phyloP scores from a whole-genome alignment of 2,888 invertebrate species.

The Apomyelois bistriatella region DNA sequence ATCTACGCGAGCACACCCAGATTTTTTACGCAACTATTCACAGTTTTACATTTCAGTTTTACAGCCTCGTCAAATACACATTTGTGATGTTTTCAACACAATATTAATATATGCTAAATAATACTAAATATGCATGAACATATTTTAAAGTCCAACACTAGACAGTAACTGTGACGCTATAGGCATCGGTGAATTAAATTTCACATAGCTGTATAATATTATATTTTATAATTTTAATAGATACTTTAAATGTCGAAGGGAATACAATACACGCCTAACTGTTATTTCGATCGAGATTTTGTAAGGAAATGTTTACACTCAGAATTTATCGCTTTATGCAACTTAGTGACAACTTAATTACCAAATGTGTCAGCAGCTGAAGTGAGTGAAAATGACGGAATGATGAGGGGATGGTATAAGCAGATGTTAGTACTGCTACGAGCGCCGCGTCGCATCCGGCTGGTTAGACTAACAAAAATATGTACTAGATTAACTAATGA shows the following conservation, averaged over 20 bases:
- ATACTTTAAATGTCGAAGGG: not conserved
- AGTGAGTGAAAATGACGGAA: constrained; percentile 36
- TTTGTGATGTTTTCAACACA: constrained; percentile 20
- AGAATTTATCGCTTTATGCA: constrained; percentile 36
- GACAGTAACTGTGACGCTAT: not conserved
- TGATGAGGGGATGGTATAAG: constrained; percentile 35
- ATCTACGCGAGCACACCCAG: constrained; percentile 27
- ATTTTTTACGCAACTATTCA: constrained; percentile 40
- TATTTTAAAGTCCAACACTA: constrained; percentile 24
- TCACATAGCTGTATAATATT: not conserved
- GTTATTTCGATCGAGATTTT: not conserved
- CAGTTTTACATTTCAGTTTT: constrained; percentile 25
- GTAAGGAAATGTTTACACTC: constrained; percentile 24
- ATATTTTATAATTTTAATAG: not conserved
- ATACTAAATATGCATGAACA: constrained; percentile 23
- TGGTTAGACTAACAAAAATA: too few species aligned
- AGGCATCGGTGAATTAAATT: not conserved
- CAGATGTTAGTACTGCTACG: constrained; percentile 9
- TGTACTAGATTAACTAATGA: too few species aligned
- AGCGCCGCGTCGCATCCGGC: not conserved
- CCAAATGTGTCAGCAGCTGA: constrained; percentile 49
- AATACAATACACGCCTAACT: too few species aligned
- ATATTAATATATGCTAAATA: constrained; percentile 17
- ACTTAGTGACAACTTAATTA: constrained; percentile 65
- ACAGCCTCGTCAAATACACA: constrained; percentile 20